A percentile compares a stretch with the other conserved stretches of the same genome.
Conservation (phyloP, 2,113 vertebrate genomes). For the Actinemys pallida region DNA sequence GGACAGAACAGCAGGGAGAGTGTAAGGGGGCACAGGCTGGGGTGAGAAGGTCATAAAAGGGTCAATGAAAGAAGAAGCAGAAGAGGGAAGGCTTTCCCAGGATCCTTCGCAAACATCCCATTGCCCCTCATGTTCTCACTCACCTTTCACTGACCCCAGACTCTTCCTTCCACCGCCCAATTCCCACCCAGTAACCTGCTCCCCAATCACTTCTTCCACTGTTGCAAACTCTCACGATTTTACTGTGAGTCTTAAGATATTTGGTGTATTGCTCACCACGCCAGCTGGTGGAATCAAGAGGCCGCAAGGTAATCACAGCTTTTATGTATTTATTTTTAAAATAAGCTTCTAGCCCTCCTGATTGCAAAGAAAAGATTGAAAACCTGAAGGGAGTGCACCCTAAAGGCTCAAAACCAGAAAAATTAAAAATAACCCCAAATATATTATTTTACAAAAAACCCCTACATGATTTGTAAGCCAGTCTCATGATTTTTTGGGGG, state of each 20-base stretch:
- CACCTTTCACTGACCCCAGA: not conserved
- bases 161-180: not conserved
- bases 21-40: not conserved
- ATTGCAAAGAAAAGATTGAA: not conserved
- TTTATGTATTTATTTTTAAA: not conserved
- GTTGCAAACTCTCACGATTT: not conserved
- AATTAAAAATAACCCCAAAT: not conserved
- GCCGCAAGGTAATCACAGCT: not conserved
- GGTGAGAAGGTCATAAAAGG: not conserved
- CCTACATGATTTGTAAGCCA: fast-evolving
- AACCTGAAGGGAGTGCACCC: not conserved
- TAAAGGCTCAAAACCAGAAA: not conserved
- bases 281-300: not conserved
- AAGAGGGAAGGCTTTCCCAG: not conserved
- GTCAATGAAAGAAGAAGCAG: not conserved
- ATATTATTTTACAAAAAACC: fast-evolving
- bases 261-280: not conserved
- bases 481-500: fast-evolving
- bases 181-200: not conserved
- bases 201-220: not conserved
- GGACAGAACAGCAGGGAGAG: not conserved
- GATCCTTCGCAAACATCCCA: not conserved
- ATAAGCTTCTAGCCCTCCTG: fast-evolving
- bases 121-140: not conserved
- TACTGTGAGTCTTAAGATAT: not conserved